phyloP scores from a whole-genome alignment of 2,797 vertebrate species.

The Brachyrhaphis roseni region DNA sequence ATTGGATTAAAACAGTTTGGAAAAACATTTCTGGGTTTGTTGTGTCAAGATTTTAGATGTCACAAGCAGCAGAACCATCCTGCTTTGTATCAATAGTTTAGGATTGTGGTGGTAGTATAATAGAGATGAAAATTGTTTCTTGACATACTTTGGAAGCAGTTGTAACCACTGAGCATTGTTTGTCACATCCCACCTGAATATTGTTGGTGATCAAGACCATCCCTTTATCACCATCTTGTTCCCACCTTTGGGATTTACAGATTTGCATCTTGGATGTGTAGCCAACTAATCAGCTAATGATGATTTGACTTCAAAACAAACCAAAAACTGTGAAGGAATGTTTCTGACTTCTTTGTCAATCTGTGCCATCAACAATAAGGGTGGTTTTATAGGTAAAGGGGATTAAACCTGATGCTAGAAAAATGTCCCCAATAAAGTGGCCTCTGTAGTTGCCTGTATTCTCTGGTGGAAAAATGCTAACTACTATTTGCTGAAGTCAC shows the following conservation, averaged over 20 bases:
- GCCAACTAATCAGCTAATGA: background rate
- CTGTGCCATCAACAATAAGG: background rate
- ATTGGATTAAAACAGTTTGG: background rate
- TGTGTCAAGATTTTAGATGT: background rate
- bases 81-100: background rate
- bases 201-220: no score
- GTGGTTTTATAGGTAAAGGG: background rate
- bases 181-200: background rate
- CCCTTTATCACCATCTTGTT: no score
- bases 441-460: background rate
- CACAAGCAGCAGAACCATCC: background rate
- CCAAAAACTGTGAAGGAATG: background rate
- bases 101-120: background rate
- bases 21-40: background rate
- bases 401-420: background rate
- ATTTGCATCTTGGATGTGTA: background rate
- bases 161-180: background rate
- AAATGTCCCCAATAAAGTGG: background rate
- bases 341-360: background rate
- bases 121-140: background rate
- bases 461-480: background rate
- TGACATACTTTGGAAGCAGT: background rate
- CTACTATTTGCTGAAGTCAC: background rate
- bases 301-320: background rate
- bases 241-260: background rate